These are phyloP conservation scores for Tretioscincus oriximinensis DNA, from an alignment of 2,113 vertebrate genomes.

Conservation along the genomic window DNA sequence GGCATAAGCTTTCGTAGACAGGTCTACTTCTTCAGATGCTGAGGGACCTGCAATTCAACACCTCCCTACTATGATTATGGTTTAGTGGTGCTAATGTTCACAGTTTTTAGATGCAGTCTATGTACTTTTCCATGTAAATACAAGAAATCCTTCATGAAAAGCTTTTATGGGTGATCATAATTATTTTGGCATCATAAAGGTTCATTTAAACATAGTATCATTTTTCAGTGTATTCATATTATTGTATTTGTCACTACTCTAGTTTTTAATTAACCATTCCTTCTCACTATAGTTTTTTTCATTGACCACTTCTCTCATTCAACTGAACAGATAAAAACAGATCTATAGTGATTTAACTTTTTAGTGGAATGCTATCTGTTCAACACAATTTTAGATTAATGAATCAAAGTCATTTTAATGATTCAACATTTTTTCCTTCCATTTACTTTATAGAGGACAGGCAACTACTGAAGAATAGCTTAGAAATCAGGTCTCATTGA, in stretches of 20 bases:
- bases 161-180: conserved; percentile 45
- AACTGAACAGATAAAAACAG: background rate
- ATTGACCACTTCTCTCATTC: background rate
- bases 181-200: conserved; percentile 44
- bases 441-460: background rate
- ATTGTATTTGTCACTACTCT: conserved; percentile 28
- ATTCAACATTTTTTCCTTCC: background rate
- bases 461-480: background rate
- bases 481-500: background rate
- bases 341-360: background rate
- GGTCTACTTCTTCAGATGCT: too few species aligned
- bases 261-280: conserved; percentile 28
- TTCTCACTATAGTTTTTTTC: too few species aligned
- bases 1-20: too few species aligned
- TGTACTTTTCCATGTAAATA: conserved; percentile 22
- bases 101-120: conserved; percentile 5
- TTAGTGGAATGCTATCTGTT: background rate
- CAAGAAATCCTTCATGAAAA: conserved; percentile 51
- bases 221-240: conserved; percentile 44
- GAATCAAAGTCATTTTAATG: background rate
- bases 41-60: background rate
- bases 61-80: conserved; percentile 25
- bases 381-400: conserved; percentile 6
- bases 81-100: conserved; percentile 15
- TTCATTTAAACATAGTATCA: conserved; percentile 58